Evolutionary conservation across 2,797 vertebrate genomes (phyloP).

Genomic region (Alauda arvensis): DNA sequence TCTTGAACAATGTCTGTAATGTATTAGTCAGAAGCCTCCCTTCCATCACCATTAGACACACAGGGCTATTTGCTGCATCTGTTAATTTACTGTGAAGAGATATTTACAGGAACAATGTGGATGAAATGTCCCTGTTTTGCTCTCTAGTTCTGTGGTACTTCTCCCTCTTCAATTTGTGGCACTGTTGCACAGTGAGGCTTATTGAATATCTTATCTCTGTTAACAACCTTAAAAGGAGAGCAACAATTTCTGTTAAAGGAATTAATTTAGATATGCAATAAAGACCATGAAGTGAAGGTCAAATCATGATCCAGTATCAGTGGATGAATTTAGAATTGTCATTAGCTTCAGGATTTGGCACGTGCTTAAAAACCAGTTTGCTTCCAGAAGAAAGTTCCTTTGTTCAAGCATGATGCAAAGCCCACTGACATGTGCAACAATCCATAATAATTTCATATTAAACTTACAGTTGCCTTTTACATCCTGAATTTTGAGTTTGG

Average conservation of each 20-base stretch:
- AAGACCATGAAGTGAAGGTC: neutral
- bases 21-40: slow-evolving; percentile 25
- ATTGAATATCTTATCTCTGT: neutral
- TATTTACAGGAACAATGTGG: slow-evolving; percentile 26
- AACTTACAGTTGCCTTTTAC: neutral
- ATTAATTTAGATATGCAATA: neutral
- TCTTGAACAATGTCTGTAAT: slow-evolving; percentile 35
- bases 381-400: neutral
- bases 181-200: neutral
- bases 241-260: neutral
- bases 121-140: neutral
- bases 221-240: neutral
- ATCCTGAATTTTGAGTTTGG: neutral
- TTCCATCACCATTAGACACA: slow-evolving; percentile 51
- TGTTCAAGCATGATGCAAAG: neutral
- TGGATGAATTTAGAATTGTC: neutral
- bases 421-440: neutral
- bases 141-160: neutral
- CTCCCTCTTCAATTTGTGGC: neutral
- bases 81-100: slow-evolving; percentile 51
- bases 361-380: neutral
- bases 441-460: neutral
- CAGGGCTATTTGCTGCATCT: slow-evolving; percentile 39
- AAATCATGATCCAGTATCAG: neutral
- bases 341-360: neutral